Percentiles rank a stretch among this genome's conserved stretches.
Evolutionary conservation across 1,140 invertebrate species (phyloP).

Genomic region (Trichomalopsis sarcophagae): DNA sequence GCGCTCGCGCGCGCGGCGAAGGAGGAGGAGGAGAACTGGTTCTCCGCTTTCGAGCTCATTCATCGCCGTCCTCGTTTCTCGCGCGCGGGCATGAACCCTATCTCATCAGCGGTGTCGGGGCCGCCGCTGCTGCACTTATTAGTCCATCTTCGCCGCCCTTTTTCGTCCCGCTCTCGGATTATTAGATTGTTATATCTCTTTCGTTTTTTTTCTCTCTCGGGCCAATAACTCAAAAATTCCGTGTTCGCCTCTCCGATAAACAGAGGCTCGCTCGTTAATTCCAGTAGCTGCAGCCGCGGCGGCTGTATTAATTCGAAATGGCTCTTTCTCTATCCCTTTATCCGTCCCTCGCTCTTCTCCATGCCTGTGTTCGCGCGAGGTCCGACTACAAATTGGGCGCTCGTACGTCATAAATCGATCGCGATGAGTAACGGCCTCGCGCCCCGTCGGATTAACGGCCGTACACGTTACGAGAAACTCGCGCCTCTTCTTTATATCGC

Average conservation of each 20-base stretch:
- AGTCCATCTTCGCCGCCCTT: slow-evolving; percentile 30
- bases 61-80: slow-evolving; percentile 43
- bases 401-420: slow-evolving; percentile 59
- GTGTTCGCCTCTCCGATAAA: slow-evolving; percentile 31
- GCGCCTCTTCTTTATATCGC: background rate
- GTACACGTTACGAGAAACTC: background rate
- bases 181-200: background rate
- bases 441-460: slow-evolving; percentile 25
- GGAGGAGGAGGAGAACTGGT: slow-evolving; percentile 51
- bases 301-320: slow-evolving; percentile 53
- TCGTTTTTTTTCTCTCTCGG: background rate
- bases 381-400: slow-evolving; percentile 57
- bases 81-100: slow-evolving; percentile 42
- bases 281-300: slow-evolving; percentile 33
- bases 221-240: background rate
- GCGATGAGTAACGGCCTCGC: background rate
- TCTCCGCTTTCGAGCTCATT: slow-evolving; percentile 37
- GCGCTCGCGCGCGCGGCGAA: slow-evolving; percentile 49
- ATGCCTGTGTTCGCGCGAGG: background rate
- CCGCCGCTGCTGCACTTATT: slow-evolving; percentile 42
- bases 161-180: background rate
- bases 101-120: slow-evolving; percentile 18
- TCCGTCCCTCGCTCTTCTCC: background rate
- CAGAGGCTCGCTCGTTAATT: slow-evolving; percentile 54
- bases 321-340: slow-evolving; percentile 3